These are phyloP conservation scores for Mythimna loreyi DNA, from an alignment of 2,888 invertebrate genomes.

Conservation along the genomic window DNA sequence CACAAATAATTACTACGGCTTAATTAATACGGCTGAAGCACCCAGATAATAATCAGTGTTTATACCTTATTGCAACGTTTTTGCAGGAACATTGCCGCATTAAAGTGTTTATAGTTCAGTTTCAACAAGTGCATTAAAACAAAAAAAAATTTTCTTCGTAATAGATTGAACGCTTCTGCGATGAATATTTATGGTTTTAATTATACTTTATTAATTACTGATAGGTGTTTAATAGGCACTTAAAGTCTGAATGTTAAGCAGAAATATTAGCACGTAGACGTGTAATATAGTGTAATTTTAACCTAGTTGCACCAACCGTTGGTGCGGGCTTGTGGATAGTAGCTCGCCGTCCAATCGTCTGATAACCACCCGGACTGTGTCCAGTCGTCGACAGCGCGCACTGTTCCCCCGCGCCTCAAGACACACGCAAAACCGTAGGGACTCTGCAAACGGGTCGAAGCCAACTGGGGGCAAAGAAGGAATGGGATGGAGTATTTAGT, in stretches of 20 bases:
- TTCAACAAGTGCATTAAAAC: constrained; percentile 42
- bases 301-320: not conserved
- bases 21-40: constrained; percentile 41
- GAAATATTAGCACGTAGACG: not conserved
- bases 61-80: constrained; percentile 54
- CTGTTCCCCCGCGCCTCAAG: no score
- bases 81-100: constrained; percentile 55
- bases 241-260: constrained; percentile 12
- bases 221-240: constrained; percentile 29
- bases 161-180: constrained; percentile 1
- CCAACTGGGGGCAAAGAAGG: no score
- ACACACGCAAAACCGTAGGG: no score
- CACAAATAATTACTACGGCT: constrained; percentile 56
- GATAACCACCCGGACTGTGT: no score
- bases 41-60: constrained; percentile 60
- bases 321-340: no score
- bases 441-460: no score
- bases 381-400: no score
- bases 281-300: not conserved
- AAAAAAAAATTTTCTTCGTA: constrained; percentile 37
- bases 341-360: no score
- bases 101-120: constrained; percentile 33
- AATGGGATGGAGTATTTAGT: no score
- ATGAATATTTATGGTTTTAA: constrained; percentile 47
- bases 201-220: constrained; percentile 33